Conservation (phyloP, 1,140 invertebrate genomes). For the Bactericera cockerelli region DNA sequence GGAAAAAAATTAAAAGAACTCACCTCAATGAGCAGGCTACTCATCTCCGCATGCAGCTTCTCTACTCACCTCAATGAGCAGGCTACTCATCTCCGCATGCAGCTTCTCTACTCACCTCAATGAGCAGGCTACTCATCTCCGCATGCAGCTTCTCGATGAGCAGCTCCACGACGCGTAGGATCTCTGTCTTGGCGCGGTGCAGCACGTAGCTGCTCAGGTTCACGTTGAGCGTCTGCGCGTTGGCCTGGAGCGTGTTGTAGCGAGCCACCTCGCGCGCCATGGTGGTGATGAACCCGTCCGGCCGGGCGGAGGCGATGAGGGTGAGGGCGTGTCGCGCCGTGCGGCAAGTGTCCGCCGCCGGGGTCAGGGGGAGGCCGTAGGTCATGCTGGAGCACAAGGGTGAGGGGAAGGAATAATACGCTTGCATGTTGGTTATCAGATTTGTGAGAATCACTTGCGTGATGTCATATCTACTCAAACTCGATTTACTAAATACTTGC, state of each 20-base stretch:
- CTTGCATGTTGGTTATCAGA: too few relatives aligned
- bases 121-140: constrained; percentile 81
- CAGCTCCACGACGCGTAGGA: constrained; percentile 84
- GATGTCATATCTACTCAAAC: too few relatives aligned
- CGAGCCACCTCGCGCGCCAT: constrained; percentile 92
- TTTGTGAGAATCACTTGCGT: too few relatives aligned
- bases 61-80: too few relatives aligned
- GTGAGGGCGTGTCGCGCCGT: constrained; percentile 90
- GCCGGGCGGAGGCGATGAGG: constrained; percentile 84
- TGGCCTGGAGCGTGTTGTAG: constrained; percentile 85
- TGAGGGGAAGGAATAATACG: too few relatives aligned
- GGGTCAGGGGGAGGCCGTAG: constrained; percentile 84
- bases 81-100: too few relatives aligned
- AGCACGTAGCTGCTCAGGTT: constrained; percentile 67
- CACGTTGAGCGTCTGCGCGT: constrained; percentile 69
- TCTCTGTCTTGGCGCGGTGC: constrained; percentile 79
- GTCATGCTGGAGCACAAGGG: constrained; percentile 56
- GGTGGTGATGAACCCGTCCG: constrained; percentile 91
- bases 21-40: too few relatives aligned
- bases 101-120: constrained; percentile 75
- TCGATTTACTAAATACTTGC: too few relatives aligned
- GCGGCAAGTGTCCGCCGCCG: constrained; percentile 87
- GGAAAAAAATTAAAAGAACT: too few relatives aligned
- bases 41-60: too few relatives aligned
- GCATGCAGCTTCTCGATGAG: constrained; percentile 93